Percentiles rank a stretch among this genome's conserved stretches.
Evolutionary conservation across 2,113 vertebrate species (phyloP).

Genomic region (Eulemur macaco): DNA sequence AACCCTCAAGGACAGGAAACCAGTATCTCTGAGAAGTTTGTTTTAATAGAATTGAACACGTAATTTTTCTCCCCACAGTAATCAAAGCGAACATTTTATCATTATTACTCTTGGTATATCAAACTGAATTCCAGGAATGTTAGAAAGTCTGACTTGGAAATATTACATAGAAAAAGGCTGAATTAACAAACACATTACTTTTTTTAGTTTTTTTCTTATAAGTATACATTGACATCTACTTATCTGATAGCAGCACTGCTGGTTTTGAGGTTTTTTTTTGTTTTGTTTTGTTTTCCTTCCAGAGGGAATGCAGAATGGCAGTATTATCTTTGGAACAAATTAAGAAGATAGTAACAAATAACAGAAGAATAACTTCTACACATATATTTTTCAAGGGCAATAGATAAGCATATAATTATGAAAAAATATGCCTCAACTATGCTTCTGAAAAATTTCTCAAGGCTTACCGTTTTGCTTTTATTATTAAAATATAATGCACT

Average conservation of each 20-base stretch:
- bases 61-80: slow-evolving; percentile 53
- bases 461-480: slow-evolving; percentile 76
- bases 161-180: slow-evolving; percentile 62
- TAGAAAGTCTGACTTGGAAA: slow-evolving; percentile 71
- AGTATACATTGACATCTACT: slow-evolving; percentile 58
- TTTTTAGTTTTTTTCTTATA: neutral
- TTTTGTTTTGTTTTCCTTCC: neutral
- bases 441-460: slow-evolving; percentile 78
- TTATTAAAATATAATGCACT: slow-evolving; percentile 71
- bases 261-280: slow-evolving; percentile 51
- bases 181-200: slow-evolving; percentile 57
- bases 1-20: slow-evolving; percentile 37
- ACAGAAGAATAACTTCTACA: slow-evolving; percentile 75
- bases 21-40: slow-evolving; percentile 57
- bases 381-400: slow-evolving; percentile 82
- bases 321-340: slow-evolving; percentile 80
- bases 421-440: slow-evolving; percentile 79
- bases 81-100: slow-evolving; percentile 65
- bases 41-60: slow-evolving; percentile 70
- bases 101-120: slow-evolving; percentile 48
- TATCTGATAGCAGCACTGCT: slow-evolving; percentile 58
- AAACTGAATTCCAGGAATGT: slow-evolving; percentile 71
- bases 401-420: slow-evolving; percentile 81
- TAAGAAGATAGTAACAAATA: slow-evolving; percentile 65
- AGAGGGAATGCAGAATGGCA: slow-evolving; percentile 75